Conservation (phyloP, 1,140 invertebrate genomes). For the Micrasema longulum region DNA sequence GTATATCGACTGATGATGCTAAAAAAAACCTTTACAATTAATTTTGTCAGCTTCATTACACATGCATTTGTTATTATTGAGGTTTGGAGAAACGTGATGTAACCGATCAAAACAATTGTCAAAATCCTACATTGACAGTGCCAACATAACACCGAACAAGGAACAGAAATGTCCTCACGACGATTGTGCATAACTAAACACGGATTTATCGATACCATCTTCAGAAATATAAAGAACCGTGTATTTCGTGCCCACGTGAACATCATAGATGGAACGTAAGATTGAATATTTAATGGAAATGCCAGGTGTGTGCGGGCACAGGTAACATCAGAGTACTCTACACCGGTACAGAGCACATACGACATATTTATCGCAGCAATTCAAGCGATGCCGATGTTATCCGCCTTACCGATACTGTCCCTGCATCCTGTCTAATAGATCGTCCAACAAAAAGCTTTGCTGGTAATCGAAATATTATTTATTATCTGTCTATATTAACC, state of each 20-base stretch:
- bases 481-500: too few relatives aligned
- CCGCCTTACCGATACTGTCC: too few relatives aligned
- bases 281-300: constrained; percentile 41
- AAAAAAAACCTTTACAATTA: too few relatives aligned
- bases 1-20: too few relatives aligned
- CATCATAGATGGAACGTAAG: constrained; percentile 19
- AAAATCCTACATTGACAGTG: background rate
- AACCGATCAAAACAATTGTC: too few relatives aligned
- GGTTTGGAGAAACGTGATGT: too few relatives aligned
- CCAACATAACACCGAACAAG: constrained; percentile 3
- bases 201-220: constrained; percentile 35
- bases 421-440: too few relatives aligned
- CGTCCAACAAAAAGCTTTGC: too few relatives aligned
- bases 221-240: constrained; percentile 38
- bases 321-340: too few relatives aligned
- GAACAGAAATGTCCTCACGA: constrained; percentile 11
- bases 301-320: constrained; percentile 31
- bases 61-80: too few relatives aligned
- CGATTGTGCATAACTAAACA: constrained; percentile 20
- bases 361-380: constrained; percentile 41
- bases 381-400: constrained; percentile 29
- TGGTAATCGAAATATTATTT: too few relatives aligned
- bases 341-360: background rate
- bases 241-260: constrained; percentile 24
- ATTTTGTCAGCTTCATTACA: too few relatives aligned